These are phyloP conservation scores for Euura saliciscinereae DNA, from an alignment of 1,140 invertebrate genomes.

Conservation along the genomic window DNA sequence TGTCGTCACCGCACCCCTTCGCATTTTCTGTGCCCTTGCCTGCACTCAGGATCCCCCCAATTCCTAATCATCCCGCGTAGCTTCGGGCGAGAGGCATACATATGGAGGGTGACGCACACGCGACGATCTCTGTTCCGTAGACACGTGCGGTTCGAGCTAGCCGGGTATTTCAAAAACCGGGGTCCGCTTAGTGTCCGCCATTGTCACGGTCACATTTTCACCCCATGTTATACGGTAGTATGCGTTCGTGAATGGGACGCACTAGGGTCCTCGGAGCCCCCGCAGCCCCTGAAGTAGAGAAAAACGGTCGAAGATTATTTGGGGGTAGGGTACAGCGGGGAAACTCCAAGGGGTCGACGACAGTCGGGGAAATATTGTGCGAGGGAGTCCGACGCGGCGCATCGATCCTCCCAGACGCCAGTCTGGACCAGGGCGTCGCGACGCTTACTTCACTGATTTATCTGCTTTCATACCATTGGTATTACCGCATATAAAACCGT, in stretches of 20 bases:
- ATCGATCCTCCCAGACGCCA: constrained; percentile 48
- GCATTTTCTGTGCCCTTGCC: not conserved
- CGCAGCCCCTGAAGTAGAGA: not conserved
- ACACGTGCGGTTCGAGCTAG: not conserved
- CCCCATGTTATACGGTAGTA: not conserved
- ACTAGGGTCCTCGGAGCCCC: not conserved
- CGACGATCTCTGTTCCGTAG: not conserved
- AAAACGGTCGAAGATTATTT: not conserved
- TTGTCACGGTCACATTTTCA: too few relatives aligned
- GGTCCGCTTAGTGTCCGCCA: not conserved
- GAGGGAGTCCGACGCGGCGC: constrained; percentile 33
- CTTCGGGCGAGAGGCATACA: not conserved
- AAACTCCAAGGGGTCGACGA: not conserved
- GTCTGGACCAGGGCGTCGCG: constrained; percentile 51
- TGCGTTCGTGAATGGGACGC: not conserved
- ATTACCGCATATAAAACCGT: not conserved
- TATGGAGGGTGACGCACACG: not conserved
- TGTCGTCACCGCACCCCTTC: not conserved
- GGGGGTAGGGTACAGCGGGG: not conserved
- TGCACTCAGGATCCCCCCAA: not conserved
- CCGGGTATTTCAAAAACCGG: not conserved
- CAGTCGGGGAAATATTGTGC: constrained; percentile 29
- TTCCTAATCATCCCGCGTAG: not conserved
- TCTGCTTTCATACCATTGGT: not conserved
- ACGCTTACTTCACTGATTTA: constrained; percentile 29